Evolutionary conservation across 1,140 invertebrate genomes (phyloP).

Genomic region (Eciton burchellii): DNA sequence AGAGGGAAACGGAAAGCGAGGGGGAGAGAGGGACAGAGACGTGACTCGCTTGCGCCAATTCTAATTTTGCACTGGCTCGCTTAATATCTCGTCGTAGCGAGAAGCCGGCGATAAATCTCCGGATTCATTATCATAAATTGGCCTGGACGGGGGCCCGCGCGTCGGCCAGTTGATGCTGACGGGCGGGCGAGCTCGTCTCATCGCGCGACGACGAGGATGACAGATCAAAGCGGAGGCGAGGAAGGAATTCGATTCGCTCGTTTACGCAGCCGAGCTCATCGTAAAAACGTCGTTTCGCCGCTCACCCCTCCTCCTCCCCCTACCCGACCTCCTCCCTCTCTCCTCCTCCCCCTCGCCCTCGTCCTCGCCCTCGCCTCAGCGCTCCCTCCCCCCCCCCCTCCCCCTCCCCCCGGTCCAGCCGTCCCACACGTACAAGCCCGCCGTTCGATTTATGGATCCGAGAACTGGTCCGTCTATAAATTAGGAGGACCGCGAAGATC

Average conservation of each 20-base stretch:
- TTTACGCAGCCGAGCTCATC: constrained; percentile 64
- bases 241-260: constrained; percentile 70
- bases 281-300: constrained; percentile 65
- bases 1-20: neutral
- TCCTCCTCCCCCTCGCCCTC: constrained; percentile 30
- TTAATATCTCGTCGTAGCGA: constrained; percentile 75
- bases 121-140: constrained; percentile 80
- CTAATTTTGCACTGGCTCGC: constrained; percentile 75
- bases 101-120: constrained; percentile 75
- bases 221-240: constrained; percentile 71
- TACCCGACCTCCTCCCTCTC: too few relatives aligned
- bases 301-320: constrained; percentile 7
- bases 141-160: constrained; percentile 62
- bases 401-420: constrained; percentile 25
- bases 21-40: constrained; percentile 27
- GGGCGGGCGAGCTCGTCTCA: constrained; percentile 51
- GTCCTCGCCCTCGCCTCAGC: neutral
- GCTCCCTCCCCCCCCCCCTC: constrained; percentile 25
- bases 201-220: constrained; percentile 61
- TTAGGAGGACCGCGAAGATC: constrained; percentile 55
- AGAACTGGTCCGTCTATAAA: constrained; percentile 59
- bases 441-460: constrained; percentile 62
- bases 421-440: constrained; percentile 22
- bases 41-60: constrained; percentile 69
- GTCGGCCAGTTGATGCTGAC: constrained; percentile 71